Evolutionary conservation across 2,888 invertebrate species (phyloP), one percentile per base, ranked within the genome.

Genomic region (Drosophila emarginata): DNA sequence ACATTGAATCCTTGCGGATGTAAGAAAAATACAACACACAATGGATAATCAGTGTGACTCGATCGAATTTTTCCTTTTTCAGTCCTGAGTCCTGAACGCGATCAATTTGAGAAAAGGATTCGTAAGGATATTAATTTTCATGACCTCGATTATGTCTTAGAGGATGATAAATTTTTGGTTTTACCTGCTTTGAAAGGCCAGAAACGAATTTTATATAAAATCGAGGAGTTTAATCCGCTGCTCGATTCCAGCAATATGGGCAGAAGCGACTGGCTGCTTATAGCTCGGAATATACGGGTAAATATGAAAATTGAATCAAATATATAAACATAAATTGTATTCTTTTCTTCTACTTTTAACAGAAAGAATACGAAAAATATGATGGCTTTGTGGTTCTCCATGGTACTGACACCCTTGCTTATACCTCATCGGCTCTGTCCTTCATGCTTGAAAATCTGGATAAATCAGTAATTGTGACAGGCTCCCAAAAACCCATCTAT

Each of bases 361-460:
- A 37, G 23, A 15, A 97, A 79, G 94, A 95, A 76, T 91, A 94
- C 50, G 99, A 95, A 89, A 51, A 51, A 1, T 51, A n/a, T 23
- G 97, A 99, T 88, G 98, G 98, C 0, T 99, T 99, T 89, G 97
- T 99, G 0, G 94, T 99, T 1, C 94, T 99, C 0, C 99, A 99
- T 90, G 99, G 99, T 0, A 99, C 98, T 0, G 99, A 99, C 90
- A 99, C 99, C 0, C 93, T 99, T 79, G 95, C 97, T 5, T 99
- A 98, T 91, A 98, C 99, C 0, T 97, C 99, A 0, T 98, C 98
- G 0, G 98, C 98, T 0, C 92, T 99, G 0, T 98, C 98, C 0
- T 99, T 98, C 91, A 98, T 99, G 97, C 93, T 99, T 88, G 98
- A 99, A 91, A 96, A 98, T 85, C 94, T 99, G 1, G 97, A 97